A percentile compares a stretch with the other conserved stretches of the same genome.
Evolutionary conservation across 2,888 invertebrate genomes (phyloP).

Genomic region (Osmoderma eremita): DNA sequence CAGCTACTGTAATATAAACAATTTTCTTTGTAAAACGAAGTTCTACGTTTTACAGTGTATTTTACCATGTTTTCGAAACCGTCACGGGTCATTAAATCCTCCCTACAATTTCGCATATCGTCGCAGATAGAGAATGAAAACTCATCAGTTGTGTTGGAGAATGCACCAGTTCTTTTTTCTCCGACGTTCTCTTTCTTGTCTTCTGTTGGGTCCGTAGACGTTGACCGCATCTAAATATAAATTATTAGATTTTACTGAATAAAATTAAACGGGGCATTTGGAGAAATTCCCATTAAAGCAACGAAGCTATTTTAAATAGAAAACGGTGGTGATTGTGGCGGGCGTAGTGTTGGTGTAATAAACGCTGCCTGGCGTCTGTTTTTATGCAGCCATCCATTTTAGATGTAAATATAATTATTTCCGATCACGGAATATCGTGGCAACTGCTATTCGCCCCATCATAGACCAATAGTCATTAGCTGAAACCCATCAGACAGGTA

Average conservation of each 20-base stretch:
- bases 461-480: constrained; percentile 60
- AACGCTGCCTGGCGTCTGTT: constrained; percentile 32
- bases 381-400: constrained; percentile 60
- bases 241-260: constrained; percentile 33
- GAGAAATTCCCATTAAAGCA: constrained; percentile 37
- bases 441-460: constrained; percentile 58
- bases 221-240: constrained; percentile 33
- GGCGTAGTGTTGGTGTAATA: constrained; percentile 12
- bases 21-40: constrained; percentile 7
- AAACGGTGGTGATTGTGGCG: constrained; percentile 14
- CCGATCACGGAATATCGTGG: constrained; percentile 60
- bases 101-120: constrained; percentile 38
- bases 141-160: constrained; percentile 29
- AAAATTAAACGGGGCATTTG: constrained; percentile 36
- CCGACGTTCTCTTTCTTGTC: constrained; percentile 15
- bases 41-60: constrained; percentile 28
- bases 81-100: constrained; percentile 36
- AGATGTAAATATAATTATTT: constrained; percentile 64
- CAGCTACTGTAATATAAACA: constrained; percentile 28
- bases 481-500: constrained; percentile 52
- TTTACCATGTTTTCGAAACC: constrained; percentile 33
- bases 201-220: constrained; percentile 17
- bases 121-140: constrained; percentile 36
- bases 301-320: constrained; percentile 35
- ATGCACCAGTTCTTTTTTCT: constrained; percentile 22